phyloP scores from a whole-genome alignment of 2,888 invertebrate species.

The Venusia cambrica region DNA sequence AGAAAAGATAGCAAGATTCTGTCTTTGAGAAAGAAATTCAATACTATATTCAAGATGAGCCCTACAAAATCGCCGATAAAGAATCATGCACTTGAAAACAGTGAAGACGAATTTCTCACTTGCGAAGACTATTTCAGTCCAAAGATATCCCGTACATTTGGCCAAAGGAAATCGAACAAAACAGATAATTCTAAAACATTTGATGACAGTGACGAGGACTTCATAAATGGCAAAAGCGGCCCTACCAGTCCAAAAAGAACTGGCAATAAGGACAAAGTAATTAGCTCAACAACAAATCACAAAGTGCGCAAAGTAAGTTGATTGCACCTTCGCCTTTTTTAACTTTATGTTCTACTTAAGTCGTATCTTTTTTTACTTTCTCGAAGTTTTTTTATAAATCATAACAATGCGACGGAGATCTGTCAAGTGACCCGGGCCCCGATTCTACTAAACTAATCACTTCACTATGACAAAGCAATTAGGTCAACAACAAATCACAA shows the following conservation, averaged over 20 bases:
- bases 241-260: constrained; percentile 31
- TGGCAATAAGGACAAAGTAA: constrained; percentile 26
- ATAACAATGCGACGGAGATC: too few species aligned
- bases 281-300: constrained; percentile 42
- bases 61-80: constrained; percentile 25
- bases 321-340: background rate
- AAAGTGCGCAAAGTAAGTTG: constrained; percentile 55
- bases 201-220: constrained; percentile 71
- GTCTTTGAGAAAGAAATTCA: constrained; percentile 39
- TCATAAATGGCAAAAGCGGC: constrained; percentile 42
- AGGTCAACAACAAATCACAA: too few species aligned
- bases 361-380: too few species aligned
- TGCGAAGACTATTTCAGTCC: constrained; percentile 21
- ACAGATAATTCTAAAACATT: too few species aligned
- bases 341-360: too few species aligned
- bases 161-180: constrained; percentile 25
- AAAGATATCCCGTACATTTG: constrained; percentile 5
- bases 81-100: constrained; percentile 16
- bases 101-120: constrained; percentile 17
- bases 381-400: too few species aligned
- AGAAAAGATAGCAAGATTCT: constrained; percentile 45
- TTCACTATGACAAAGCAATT: too few species aligned
- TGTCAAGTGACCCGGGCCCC: too few species aligned
- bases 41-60: constrained; percentile 34
- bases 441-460: too few species aligned